Base-by-base conservation (phyloP, 92 coral and sea anemone species). In the Phenganax marumi region DNA sequence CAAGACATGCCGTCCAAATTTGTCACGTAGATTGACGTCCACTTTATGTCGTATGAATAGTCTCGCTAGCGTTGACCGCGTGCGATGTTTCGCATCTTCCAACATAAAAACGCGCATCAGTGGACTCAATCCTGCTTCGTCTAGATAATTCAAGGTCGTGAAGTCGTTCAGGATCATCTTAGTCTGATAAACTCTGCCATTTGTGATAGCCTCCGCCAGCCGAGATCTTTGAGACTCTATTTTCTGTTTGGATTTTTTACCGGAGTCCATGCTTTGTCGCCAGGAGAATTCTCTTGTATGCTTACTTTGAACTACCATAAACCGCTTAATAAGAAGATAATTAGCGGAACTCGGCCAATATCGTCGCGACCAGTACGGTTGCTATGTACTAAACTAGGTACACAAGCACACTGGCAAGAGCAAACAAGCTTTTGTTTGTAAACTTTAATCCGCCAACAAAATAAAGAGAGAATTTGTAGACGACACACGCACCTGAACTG, bases 41-140 rank as follows among this genome's bases (percentile, higher is more conserved):
- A 92, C 98, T 16, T 92, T 92, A 72, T 92, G 90, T 25, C 91
- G 96, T 64, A 95, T 54, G 21, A 95, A 62, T 18, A 95, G 87
- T 62, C 89, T 91, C 18, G 92, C 85, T 83, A 95, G 77, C 50
- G 79, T 90, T 17, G 73, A 70, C 50, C 97, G 88, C 56, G 97
- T 95, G 21, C 98, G 93, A 68, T 66, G 91, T 68, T 89, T 95
- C 58, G 74, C 86, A 62, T 95, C 93, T 25, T 87, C 91, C 77
- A 95, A 64, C 62, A 75, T 70, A 60, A 89, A 88, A n/a, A 95
- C 97, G 8, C 93, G 86, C 70, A 92, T 84, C n/a, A 95, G 79
- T 8, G 98, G 98, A 65, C 90, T 95, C 50, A 87, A 87, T 5
- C 97, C 97, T 57, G 92, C 89, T n/a, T 92, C 89, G 65, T 95